phyloP scores from a whole-genome alignment of 2,797 vertebrate species.

The Callimico goeldii region DNA sequence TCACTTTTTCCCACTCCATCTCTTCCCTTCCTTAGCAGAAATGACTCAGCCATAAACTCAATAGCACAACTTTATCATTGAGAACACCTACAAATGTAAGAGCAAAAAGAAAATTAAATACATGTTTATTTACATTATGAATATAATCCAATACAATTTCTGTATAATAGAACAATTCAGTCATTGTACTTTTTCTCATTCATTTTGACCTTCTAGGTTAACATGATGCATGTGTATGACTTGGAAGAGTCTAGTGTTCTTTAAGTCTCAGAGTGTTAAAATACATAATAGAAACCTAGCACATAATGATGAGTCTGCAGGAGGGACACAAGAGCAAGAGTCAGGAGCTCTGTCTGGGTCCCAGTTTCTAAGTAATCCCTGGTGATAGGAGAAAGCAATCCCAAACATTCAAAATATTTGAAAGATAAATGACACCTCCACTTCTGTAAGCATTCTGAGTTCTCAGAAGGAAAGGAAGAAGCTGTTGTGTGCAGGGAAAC shows the following conservation, averaged over 20 bases:
- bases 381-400: background rate
- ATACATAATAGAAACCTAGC: background rate
- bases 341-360: background rate
- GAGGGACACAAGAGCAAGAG: background rate
- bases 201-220: background rate
- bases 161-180: slow-evolving; percentile 14
- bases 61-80: background rate
- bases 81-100: slow-evolving; percentile 24
- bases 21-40: background rate
- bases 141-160: background rate
- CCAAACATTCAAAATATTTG: background rate
- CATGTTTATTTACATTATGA: slow-evolving; percentile 17
- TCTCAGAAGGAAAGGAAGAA: slow-evolving; percentile 51
- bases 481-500: background rate
- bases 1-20: background rate
- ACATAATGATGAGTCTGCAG: background rate
- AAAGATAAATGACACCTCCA: background rate
- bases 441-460: background rate
- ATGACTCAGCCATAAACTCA: background rate
- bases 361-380: slow-evolving; percentile 25
- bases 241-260: slow-evolving; percentile 3
- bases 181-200: background rate
- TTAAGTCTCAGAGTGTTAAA: slow-evolving; percentile 7
- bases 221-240: background rate
- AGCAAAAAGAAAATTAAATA: slow-evolving; percentile 23